phyloP scores from a whole-genome alignment of 2,888 invertebrate genomes.

The Xylota segnis region DNA sequence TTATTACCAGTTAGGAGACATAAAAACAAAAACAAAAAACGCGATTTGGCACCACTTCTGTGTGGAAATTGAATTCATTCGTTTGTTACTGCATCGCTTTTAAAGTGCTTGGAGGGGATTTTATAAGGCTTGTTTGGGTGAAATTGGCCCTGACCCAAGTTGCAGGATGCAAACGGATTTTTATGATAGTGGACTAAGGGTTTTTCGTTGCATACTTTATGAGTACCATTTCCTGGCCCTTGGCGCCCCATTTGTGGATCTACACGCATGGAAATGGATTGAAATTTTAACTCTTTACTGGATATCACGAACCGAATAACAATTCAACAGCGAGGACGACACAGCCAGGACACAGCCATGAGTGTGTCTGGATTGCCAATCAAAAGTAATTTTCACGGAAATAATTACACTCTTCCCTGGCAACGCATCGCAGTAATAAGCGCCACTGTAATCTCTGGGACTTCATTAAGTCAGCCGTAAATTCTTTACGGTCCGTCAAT shows the following conservation, averaged over 20 bases:
- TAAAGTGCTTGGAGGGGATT: background rate
- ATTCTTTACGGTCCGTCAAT: background rate
- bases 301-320: no score
- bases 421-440: background rate
- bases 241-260: background rate
- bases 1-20: slow-evolving; percentile 46
- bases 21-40: slow-evolving; percentile 1
- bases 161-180: background rate
- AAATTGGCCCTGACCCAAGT: slow-evolving; percentile 1
- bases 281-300: no score
- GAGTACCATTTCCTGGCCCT: background rate
- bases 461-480: background rate
- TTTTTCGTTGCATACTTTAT: background rate
- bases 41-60: slow-evolving; percentile 49
- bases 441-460: slow-evolving; percentile 7
- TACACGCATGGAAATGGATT: no score
- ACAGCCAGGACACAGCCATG: no score
- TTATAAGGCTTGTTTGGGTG: background rate
- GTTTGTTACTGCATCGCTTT: slow-evolving; percentile 2
- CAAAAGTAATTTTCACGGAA: slow-evolving; percentile 16
- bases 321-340: no score
- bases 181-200: background rate
- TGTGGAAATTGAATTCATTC: slow-evolving; percentile 35
- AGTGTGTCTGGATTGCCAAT: slow-evolving; percentile 10
- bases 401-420: slow-evolving; percentile 10